These are phyloP conservation scores for Lipophrys pholis DNA, from an alignment of 2,113 vertebrate species.

Conservation along the genomic window DNA sequence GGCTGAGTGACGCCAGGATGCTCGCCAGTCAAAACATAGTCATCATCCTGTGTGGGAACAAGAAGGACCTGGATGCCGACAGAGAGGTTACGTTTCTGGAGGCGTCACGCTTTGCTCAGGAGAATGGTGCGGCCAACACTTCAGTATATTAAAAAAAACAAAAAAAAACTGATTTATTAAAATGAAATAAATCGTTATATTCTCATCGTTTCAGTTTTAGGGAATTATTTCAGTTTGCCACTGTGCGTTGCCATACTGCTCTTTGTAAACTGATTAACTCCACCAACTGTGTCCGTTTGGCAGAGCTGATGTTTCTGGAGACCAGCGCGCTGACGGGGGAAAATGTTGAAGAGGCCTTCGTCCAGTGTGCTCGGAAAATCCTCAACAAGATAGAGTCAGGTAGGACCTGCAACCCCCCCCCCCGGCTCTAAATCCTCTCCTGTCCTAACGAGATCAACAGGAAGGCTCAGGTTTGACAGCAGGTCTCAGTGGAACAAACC, in stretches of 20 bases:
- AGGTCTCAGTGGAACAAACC: neutral
- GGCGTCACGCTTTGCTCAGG: slow-evolving; percentile 92
- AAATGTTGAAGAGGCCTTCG: slow-evolving; percentile 93
- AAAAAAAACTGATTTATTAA: too few relatives aligned
- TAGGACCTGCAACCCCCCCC: slow-evolving; percentile 55
- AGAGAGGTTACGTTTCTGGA: slow-evolving; percentile 94
- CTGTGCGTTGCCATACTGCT: neutral
- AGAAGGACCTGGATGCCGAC: slow-evolving; percentile 93
- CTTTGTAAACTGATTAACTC: neutral
- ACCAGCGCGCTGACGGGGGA: slow-evolving; percentile 94
- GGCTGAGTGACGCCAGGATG: slow-evolving; percentile 92
- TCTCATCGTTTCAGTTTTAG: neutral
- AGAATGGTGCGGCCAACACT: slow-evolving; percentile 83
- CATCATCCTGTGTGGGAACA: slow-evolving; percentile 94
- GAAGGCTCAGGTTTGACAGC: slow-evolving; percentile 1
- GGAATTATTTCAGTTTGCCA: neutral
- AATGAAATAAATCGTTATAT: too few relatives aligned
- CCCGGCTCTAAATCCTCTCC: slow-evolving; percentile 1
- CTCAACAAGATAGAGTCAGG: slow-evolving; percentile 96
- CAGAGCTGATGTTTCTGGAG: slow-evolving; percentile 95
- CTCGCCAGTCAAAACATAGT: slow-evolving; percentile 94
- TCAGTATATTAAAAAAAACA: neutral
- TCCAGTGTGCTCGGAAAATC: slow-evolving; percentile 93
- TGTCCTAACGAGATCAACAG: slow-evolving; percentile 9
- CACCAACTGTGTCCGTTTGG: slow-evolving; percentile 4